These are phyloP conservation scores for Pyrrhia umbra DNA, from an alignment of 2,888 invertebrate genomes.

Conservation along the genomic window DNA sequence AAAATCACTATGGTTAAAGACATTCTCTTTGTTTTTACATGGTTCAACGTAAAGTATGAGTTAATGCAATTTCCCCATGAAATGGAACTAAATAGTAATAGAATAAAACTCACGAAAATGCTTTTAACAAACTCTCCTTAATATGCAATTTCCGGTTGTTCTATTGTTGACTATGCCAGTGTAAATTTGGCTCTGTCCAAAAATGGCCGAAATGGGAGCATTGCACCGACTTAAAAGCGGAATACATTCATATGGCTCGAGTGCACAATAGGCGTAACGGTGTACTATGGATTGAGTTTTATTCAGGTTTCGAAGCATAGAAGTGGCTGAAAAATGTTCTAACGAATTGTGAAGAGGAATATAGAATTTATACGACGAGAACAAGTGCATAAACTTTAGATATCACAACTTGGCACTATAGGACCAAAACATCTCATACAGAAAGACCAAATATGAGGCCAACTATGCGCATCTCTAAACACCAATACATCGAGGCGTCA, in stretches of 20 bases:
- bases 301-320: neutral
- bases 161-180: slow-evolving; percentile 33
- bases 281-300: slow-evolving; percentile 1
- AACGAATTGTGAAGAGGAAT: no score
- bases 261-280: neutral
- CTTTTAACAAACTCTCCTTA: slow-evolving; percentile 36
- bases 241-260: slow-evolving; percentile 6
- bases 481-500: slow-evolving; percentile 23
- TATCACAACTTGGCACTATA: neutral
- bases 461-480: slow-evolving; percentile 2
- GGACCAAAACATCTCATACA: neutral
- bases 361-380: no score
- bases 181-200: slow-evolving; percentile 33
- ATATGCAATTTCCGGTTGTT: slow-evolving; percentile 41
- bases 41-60: neutral
- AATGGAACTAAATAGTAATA: slow-evolving; percentile 12
- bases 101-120: slow-evolving; percentile 27
- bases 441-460: slow-evolving; percentile 17
- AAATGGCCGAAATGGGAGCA: slow-evolving; percentile 28
- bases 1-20: neutral
- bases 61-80: no score
- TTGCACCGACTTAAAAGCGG: slow-evolving; percentile 15
- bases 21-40: neutral
- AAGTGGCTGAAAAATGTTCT: neutral
- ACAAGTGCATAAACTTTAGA: no score